Percentiles rank a stretch among this genome's conserved stretches.
Conservation (phyloP, 2,888 invertebrate species). For the Xestoiulus laeticollis region DNA sequence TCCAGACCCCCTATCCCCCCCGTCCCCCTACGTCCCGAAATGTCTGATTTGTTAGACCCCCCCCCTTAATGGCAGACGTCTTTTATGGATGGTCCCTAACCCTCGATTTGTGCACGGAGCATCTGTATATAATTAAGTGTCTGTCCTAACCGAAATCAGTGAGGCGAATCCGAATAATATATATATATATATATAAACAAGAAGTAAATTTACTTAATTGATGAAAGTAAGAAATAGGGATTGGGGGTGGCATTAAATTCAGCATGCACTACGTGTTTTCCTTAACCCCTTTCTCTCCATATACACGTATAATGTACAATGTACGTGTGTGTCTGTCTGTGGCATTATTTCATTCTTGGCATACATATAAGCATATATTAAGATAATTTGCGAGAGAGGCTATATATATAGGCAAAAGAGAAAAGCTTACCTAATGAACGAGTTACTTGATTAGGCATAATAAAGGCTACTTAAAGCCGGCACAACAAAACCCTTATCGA, state of each 20-base stretch:
- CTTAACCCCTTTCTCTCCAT: no score
- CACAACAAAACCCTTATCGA: neutral
- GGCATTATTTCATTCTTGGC: neutral
- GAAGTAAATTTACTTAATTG: constrained; percentile 31
- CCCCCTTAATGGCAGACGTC: no score
- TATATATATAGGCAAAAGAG: no score
- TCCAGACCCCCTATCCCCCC: no score
- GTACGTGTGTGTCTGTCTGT: no score
- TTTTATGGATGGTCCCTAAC: no score
- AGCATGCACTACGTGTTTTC: neutral
- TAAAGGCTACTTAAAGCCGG: neutral
- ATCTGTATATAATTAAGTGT: neutral
- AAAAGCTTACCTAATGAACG: neutral
- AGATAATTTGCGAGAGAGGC: neutral
- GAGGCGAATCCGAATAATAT: neutral
- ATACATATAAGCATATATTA: neutral
- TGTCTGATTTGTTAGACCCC: no score
- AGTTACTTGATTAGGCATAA: neutral
- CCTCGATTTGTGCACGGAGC: no score
- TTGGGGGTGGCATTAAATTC: constrained; percentile 33
- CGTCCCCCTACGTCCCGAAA: no score
- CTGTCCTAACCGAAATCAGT: neutral
- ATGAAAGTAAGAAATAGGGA: constrained; percentile 42
- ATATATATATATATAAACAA: neutral
- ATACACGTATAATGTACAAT: no score